Percentiles rank a stretch among this genome's conserved stretches.
Conservation (phyloP, 1,140 invertebrate genomes). For the Druon quercuslanigerum region DNA sequence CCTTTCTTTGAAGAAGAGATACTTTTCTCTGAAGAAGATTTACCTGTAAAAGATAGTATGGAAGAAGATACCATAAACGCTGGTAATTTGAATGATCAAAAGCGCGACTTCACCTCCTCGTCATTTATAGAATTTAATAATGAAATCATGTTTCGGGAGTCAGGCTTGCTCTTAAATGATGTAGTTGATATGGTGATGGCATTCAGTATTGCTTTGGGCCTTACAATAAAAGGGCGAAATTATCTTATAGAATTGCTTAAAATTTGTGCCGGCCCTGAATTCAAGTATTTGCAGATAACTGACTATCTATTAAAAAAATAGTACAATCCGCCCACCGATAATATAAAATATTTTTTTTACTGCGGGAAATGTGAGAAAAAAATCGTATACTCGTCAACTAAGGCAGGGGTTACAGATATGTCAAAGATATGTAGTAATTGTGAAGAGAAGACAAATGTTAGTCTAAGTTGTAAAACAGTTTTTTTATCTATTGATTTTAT, state of each 20-base stretch:
- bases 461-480: slow-evolving; percentile 30
- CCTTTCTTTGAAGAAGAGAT: no score
- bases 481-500: no score
- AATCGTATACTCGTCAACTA: slow-evolving; percentile 13
- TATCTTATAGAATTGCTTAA: slow-evolving; percentile 39
- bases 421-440: slow-evolving; percentile 28
- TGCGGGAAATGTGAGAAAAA: slow-evolving; percentile 35
- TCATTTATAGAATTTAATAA: not conserved
- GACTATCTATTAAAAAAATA: slow-evolving; percentile 25
- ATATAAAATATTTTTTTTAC: slow-evolving; percentile 38
- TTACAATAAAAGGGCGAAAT: slow-evolving; percentile 22
- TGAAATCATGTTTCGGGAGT: slow-evolving; percentile 40
- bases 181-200: slow-evolving; percentile 37
- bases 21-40: no score
- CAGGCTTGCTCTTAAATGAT: slow-evolving; percentile 30
- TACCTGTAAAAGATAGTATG: no score
- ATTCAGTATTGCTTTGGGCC: slow-evolving; percentile 33
- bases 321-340: slow-evolving; percentile 11
- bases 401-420: slow-evolving; percentile 9
- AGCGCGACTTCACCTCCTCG: no score
- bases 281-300: slow-evolving; percentile 33
- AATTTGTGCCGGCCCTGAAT: slow-evolving; percentile 41
- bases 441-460: slow-evolving; percentile 24
- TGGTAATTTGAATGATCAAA: no score
- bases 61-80: no score